Base-by-base conservation (phyloP, 1,140 invertebrate genomes). In the Planococcus citri region DNA sequence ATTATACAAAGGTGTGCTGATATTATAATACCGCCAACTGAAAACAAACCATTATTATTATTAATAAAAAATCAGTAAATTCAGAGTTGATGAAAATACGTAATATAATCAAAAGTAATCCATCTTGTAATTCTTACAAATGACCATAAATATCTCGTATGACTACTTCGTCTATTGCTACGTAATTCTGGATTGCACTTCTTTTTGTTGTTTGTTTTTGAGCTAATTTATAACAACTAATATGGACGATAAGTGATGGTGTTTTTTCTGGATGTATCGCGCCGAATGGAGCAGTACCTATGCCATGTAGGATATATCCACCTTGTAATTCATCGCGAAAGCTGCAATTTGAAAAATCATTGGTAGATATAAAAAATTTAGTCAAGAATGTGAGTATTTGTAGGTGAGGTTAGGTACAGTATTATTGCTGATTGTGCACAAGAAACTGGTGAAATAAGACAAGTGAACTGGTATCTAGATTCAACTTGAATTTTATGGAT, bases 21-120 rank as follows among this genome's bases (percentile, higher is more conserved):
- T 60, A 10, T 71, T 71, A 38, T 72, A 74, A 64, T 73, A 73
- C 20, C 69, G 57, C 74, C 74, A 74, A 20, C 73, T 74, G 70
- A 69, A 57, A n/a, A 64, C 3, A 25, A 64, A 6, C 3, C 10
- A 25, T 17, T 64, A 6, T 25, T 14, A 60, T 10, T 10, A 25
- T 24, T 27, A 27, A 25, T 4, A 17, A 17, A 17, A 64, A 64
- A 25, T 60, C 4, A 60, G 17, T 8, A 9, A 20, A 6, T 60
- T 9, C 17, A 6, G 4, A 20, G 4, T 20, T 6, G 60, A 25
- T 14, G 10, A 25, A 27, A 20, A 9, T 9, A 6, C 17, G 20
- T 64, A 17, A n/a, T 20, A 22, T 8, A 64, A 64, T 6, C 6
- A 25, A 64, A 4, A 14, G 3, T 27, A 25, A 21, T 25, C 3